These are phyloP conservation scores for Pseudochirops corinnae DNA, from an alignment of 2,797 vertebrate species.

Conservation along the genomic window DNA sequence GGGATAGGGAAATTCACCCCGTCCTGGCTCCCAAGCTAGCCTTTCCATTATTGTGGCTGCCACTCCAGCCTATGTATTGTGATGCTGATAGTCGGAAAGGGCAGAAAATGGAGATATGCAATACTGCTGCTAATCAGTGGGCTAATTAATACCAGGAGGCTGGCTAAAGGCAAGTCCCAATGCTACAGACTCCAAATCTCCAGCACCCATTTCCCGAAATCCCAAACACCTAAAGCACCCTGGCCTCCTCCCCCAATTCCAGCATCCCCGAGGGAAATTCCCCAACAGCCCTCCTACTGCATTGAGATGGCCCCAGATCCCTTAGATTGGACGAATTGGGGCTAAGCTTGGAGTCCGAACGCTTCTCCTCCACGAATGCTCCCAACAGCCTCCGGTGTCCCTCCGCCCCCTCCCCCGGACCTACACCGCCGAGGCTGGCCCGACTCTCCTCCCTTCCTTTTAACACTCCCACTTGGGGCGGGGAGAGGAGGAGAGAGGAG, in stretches of 20 bases:
- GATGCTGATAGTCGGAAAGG: background rate
- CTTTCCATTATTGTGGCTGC: background rate
- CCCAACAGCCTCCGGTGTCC: background rate
- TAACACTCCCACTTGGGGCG: background rate
- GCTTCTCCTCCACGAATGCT: background rate
- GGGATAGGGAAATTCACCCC: background rate
- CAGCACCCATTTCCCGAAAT: background rate
- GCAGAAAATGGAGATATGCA: background rate
- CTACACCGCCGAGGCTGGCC: no score
- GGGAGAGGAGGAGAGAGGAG: background rate
- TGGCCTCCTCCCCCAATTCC: background rate
- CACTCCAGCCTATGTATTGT: background rate
- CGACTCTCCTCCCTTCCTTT: no score
- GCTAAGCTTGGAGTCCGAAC: background rate
- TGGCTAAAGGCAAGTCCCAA: background rate
- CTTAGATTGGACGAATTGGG: background rate
- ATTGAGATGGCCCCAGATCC: rapidly evolving
- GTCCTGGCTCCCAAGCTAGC: background rate
- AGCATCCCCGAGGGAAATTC: background rate
- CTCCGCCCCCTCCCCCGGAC: background rate
- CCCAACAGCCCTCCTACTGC: rapidly evolving
- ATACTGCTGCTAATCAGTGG: background rate
- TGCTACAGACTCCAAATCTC: background rate
- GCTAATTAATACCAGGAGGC: background rate
- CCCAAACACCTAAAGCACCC: background rate